Conservation (phyloP, 2,888 invertebrate species). For the Amphiduros pacificus region DNA sequence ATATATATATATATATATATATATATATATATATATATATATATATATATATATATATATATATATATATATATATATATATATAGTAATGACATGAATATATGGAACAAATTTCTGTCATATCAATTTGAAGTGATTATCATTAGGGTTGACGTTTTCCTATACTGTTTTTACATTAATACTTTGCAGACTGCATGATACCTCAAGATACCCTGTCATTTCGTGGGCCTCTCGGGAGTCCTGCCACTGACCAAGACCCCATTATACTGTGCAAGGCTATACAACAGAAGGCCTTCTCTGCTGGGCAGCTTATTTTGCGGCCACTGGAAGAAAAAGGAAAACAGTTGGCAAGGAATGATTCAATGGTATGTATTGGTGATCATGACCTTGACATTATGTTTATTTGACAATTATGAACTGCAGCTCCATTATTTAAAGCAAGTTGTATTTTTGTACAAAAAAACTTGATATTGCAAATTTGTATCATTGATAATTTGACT, state of each 20-base stretch:
- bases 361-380: constrained; percentile 34
- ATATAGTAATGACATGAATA: too few relatives aligned
- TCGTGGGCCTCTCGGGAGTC: constrained; percentile 34
- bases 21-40: too few relatives aligned
- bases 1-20: too few relatives aligned
- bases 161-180: background rate
- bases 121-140: background rate
- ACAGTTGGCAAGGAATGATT: constrained; percentile 33
- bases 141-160: background rate
- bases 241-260: constrained; percentile 32
- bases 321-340: constrained; percentile 37
- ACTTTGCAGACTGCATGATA: constrained; percentile 40
- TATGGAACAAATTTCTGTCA: background rate
- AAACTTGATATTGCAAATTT: too few relatives aligned
- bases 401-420: background rate
- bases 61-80: too few relatives aligned
- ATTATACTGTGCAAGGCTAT: constrained; percentile 36
- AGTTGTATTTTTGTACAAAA: too few relatives aligned
- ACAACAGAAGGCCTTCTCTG: constrained; percentile 38
- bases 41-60: too few relatives aligned
- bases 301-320: constrained; percentile 35
- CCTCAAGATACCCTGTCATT: constrained; percentile 27
- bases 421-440: too few relatives aligned
- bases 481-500: background rate
- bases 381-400: background rate